These are phyloP conservation scores for Callimorpha dominula DNA, from an alignment of 2,888 invertebrate genomes.

Conservation along the genomic window DNA sequence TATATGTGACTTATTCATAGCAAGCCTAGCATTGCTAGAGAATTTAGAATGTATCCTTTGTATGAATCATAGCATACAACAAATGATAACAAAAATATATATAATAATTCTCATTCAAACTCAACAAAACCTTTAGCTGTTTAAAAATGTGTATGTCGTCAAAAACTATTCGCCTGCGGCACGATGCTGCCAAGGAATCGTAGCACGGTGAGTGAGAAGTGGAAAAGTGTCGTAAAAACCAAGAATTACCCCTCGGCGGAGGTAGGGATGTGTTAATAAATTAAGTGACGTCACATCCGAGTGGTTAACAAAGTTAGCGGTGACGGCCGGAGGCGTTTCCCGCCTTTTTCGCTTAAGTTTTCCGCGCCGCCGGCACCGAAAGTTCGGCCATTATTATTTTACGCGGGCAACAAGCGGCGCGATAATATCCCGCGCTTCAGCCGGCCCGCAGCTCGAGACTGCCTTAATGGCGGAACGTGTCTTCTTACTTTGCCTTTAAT, in stretches of 20 bases:
- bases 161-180: slow-evolving; percentile 48
- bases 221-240: slow-evolving; percentile 76
- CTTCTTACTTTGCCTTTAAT: slow-evolving; percentile 84
- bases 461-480: slow-evolving; percentile 84
- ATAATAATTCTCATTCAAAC: background rate
- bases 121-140: background rate
- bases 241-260: slow-evolving; percentile 68
- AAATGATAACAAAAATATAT: background rate
- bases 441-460: slow-evolving; percentile 69
- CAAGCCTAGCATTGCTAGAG: background rate
- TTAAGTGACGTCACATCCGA: slow-evolving; percentile 85
- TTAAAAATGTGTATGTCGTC: slow-evolving; percentile 20
- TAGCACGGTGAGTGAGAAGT: slow-evolving; percentile 70
- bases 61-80: background rate
- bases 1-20: no score
- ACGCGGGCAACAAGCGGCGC: slow-evolving; percentile 87
- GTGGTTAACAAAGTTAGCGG: slow-evolving; percentile 80
- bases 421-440: slow-evolving; percentile 85
- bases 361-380: slow-evolving; percentile 87
- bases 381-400: slow-evolving; percentile 87
- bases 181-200: slow-evolving; percentile 56
- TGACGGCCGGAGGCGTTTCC: slow-evolving; percentile 82
- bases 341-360: slow-evolving; percentile 84
- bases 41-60: background rate
- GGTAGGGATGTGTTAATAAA: slow-evolving; percentile 85